Conservation (phyloP, 2,888 invertebrate species). For the Lasioglossum pauxillum region DNA sequence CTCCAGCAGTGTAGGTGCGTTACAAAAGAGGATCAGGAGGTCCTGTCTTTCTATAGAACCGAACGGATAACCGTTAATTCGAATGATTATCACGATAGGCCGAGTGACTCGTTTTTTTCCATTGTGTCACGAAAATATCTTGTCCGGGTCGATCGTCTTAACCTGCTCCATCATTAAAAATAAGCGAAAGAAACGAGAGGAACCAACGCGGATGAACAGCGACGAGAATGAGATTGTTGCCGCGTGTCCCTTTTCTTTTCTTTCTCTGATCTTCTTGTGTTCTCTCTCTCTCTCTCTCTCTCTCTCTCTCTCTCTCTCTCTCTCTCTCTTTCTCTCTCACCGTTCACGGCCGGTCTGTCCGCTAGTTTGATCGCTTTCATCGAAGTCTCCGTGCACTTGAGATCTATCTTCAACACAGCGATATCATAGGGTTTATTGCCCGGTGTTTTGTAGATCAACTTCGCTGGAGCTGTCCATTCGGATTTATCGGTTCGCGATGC, state of each 20-base stretch:
- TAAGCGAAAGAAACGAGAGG: background rate
- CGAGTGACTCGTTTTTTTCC: constrained; percentile 3
- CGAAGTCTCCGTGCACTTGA: constrained; percentile 63
- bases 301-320: background rate
- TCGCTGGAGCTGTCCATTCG: constrained; percentile 69
- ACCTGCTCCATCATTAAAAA: background rate
- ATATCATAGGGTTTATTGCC: constrained; percentile 80
- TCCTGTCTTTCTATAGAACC: constrained; percentile 20
- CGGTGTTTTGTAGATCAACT: constrained; percentile 80
- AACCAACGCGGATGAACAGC: background rate
- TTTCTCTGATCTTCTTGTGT: background rate
- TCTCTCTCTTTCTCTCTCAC: constrained; percentile 68
- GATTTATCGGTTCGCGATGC: constrained; percentile 62
- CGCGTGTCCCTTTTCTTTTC: background rate
- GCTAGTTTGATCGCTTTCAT: constrained; percentile 73
- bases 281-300: background rate
- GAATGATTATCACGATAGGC: background rate
- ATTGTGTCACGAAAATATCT: background rate
- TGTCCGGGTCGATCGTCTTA: background rate
- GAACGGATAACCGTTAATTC: constrained; percentile 26
- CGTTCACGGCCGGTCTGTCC: constrained; percentile 65
- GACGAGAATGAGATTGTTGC: background rate
- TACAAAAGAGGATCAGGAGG: constrained; percentile 14
- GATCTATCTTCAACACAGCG: constrained; percentile 79
- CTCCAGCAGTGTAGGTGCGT: constrained; percentile 51